Evolutionary conservation across 2,113 vertebrate genomes (phyloP).

Genomic region (Silurus meridionalis): DNA sequence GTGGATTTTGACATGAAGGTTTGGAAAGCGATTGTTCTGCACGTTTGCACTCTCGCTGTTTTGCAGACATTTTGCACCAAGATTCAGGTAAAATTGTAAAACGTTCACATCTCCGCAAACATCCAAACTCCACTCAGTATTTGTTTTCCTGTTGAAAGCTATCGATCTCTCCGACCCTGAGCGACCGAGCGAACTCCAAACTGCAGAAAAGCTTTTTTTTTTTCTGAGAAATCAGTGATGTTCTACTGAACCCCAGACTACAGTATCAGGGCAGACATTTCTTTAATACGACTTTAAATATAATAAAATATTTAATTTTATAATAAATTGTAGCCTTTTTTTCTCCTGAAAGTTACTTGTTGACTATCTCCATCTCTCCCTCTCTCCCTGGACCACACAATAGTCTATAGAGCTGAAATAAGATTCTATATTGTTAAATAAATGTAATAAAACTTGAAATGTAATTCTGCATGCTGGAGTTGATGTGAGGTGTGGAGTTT

Average conservation of each 20-base stretch:
- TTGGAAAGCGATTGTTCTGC: no score
- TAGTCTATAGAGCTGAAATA: neutral
- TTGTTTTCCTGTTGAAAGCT: constrained; percentile 61
- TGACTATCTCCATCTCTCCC: no score
- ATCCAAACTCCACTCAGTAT: constrained; percentile 42
- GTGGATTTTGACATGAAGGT: no score
- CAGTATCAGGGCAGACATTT: neutral
- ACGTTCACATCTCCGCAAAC: neutral
- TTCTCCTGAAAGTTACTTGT: neutral
- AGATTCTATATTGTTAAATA: neutral
- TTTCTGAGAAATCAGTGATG: neutral
- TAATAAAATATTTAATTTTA: neutral
- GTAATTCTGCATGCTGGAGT: no score
- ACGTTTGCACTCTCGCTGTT: neutral
- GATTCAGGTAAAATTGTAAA: neutral
- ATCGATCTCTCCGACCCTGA: constrained; percentile 65
- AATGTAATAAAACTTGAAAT: neutral
- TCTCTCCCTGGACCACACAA: neutral
- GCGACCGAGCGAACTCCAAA: constrained; percentile 38
- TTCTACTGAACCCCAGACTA: neutral
- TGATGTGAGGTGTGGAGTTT: neutral
- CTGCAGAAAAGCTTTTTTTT: neutral
- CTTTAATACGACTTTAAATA: no score
- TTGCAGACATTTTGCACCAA: neutral
- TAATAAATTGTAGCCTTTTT: neutral